A percentile compares a stretch with the other conserved stretches of the same genome.
phyloP scores from a whole-genome alignment of 1,140 invertebrate genomes.

The Adelges cooleyi region DNA sequence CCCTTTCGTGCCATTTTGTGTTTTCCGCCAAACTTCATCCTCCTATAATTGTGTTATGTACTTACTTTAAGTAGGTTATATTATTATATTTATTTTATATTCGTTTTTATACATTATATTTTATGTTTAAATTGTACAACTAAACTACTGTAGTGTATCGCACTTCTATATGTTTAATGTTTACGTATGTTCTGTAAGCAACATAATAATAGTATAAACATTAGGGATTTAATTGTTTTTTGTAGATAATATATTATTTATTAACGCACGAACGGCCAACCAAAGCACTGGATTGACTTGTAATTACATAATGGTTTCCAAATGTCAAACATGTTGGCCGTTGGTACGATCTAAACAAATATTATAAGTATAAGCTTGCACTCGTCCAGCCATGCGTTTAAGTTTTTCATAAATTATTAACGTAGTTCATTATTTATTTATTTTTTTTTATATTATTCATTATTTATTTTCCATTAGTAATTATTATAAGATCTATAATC shows the following conservation, averaged over 20 bases:
- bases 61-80: slow-evolving; percentile 6
- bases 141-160: slow-evolving; percentile 4
- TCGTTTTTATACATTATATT: slow-evolving; percentile 26
- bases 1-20: not conserved
- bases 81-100: slow-evolving; percentile 5
- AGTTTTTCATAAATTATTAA: not conserved
- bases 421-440: not conserved
- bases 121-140: slow-evolving; percentile 23
- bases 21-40: not conserved
- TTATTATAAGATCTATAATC: not conserved
- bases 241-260: not conserved
- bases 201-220: not conserved
- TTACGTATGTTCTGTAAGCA: not conserved
- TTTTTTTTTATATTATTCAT: not conserved
- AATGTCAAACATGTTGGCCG: not conserved
- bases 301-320: not conserved
- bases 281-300: not conserved
- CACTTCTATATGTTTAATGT: slow-evolving; percentile 1
- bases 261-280: too few species aligned
- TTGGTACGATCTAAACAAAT: too few species aligned
- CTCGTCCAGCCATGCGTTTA: not conserved
- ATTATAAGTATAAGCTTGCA: not conserved
- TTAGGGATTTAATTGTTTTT: not conserved
- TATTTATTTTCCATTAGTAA: not conserved
- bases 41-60: slow-evolving; percentile 4